phyloP scores from a whole-genome alignment of 2,797 vertebrate genomes.

The Myotis vivesi region DNA sequence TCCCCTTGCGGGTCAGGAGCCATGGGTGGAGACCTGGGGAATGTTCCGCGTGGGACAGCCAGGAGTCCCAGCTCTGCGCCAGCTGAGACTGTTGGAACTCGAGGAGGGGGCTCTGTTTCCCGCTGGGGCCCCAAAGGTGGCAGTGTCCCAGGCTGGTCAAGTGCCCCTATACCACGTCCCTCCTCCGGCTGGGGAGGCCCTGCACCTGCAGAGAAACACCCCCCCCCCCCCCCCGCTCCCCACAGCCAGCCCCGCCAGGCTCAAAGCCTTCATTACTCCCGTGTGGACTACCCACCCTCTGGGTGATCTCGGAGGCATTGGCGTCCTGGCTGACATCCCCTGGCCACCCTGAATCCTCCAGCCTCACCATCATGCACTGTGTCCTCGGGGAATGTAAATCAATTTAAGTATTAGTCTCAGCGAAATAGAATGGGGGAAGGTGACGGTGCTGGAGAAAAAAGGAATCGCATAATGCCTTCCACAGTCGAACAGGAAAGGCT shows the following conservation, averaged over 20 bases:
- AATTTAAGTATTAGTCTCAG: slow-evolving; percentile 81
- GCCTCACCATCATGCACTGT: slow-evolving; percentile 38
- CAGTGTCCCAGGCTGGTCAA: background rate
- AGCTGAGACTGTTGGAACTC: background rate
- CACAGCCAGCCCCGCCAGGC: background rate
- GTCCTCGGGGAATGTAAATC: slow-evolving; percentile 78
- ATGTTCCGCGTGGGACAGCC: background rate
- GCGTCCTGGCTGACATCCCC: slow-evolving; percentile 37
- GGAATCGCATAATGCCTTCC: slow-evolving; percentile 62
- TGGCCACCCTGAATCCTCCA: slow-evolving; percentile 69
- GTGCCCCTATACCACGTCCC: background rate
- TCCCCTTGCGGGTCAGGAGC: background rate
- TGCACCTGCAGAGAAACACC: no score
- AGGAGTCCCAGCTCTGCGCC: background rate
- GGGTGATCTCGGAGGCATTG: background rate
- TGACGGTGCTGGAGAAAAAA: slow-evolving; percentile 57
- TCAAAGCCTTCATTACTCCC: background rate
- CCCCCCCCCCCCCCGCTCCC: background rate
- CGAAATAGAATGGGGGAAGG: slow-evolving; percentile 77
- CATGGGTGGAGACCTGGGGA: background rate
- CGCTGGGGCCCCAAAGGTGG: background rate
- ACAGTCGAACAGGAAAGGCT: slow-evolving; percentile 34
- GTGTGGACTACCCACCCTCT: background rate
- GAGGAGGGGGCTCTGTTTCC: background rate
- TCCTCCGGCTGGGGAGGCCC: background rate